Conservation (phyloP, 2,888 invertebrate species). For the Ectemnius continuus region DNA sequence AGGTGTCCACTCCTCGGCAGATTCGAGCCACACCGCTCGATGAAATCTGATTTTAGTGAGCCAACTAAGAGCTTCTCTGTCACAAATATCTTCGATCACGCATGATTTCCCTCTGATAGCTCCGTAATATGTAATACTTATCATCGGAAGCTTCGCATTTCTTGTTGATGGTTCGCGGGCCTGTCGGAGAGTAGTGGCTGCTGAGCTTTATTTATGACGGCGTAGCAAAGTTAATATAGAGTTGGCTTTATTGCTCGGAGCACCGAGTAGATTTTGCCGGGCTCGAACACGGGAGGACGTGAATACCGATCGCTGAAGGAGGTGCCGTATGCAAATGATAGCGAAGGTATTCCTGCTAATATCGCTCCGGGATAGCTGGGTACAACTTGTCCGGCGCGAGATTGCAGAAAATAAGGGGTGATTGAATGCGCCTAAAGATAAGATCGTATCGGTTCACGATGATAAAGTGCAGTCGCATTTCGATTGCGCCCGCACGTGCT, state of each 20-base stretch:
- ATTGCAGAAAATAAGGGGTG: conserved; percentile 24
- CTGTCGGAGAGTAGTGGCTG: too few relatives aligned
- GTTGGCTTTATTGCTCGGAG: background rate
- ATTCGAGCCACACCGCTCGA: too few relatives aligned
- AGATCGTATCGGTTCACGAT: conserved; percentile 29
- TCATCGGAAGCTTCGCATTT: too few relatives aligned
- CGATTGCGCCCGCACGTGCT: conserved; percentile 8
- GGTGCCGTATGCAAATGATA: conserved; percentile 23
- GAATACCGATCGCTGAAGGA: background rate
- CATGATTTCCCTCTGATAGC: too few relatives aligned
- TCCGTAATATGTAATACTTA: too few relatives aligned
- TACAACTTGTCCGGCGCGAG: conserved; percentile 13
- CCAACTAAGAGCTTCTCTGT: too few relatives aligned
- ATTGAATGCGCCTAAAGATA: conserved; percentile 31
- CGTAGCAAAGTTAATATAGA: background rate
- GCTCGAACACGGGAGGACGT: background rate
- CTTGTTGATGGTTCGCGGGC: too few relatives aligned
- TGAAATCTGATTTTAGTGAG: too few relatives aligned
- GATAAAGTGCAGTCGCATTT: conserved; percentile 28
- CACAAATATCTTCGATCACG: too few relatives aligned
- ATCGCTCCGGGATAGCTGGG: conserved; percentile 3
- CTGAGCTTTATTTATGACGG: background rate
- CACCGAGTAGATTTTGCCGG: background rate
- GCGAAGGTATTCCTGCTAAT: conserved; percentile 15
- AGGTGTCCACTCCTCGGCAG: too few relatives aligned